These are phyloP conservation scores for Melospiza georgiana DNA, from an alignment of 2,113 vertebrate species.

Conservation along the genomic window DNA sequence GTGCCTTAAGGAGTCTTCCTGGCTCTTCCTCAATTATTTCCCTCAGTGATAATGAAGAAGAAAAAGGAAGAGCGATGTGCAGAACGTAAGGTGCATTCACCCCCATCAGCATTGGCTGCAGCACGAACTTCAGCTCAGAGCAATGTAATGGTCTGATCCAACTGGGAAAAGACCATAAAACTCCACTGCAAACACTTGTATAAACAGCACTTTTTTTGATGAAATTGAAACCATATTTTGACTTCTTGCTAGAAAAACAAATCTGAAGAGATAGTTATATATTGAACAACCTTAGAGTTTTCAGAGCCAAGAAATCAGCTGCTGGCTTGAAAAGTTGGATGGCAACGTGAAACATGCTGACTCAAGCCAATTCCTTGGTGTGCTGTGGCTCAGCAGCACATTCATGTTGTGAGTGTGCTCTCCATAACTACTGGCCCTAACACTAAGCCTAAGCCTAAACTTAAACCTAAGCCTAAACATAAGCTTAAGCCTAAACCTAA, in stretches of 20 bases:
- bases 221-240: slow-evolving; percentile 62
- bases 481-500: not conserved
- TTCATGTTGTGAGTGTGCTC: not conserved
- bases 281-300: slow-evolving; percentile 19
- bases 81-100: not conserved
- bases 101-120: not conserved
- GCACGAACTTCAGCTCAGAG: not conserved
- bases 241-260: slow-evolving; percentile 50
- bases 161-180: slow-evolving; percentile 40
- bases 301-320: slow-evolving; percentile 48
- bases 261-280: slow-evolving; percentile 1
- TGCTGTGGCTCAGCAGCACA: not conserved
- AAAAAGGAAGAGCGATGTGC: not conserved
- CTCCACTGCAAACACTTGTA: slow-evolving; percentile 43
- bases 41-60: slow-evolving; percentile 11
- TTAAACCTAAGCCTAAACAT: no score
- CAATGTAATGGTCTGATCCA: not conserved
- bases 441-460: no score
- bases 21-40: not conserved
- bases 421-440: not conserved
- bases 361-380: not conserved
- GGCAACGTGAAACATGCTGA: not conserved
- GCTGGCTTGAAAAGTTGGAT: not conserved
- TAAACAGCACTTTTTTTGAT: slow-evolving; percentile 41
- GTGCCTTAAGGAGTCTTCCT: not conserved